Base-by-base conservation (phyloP, 2,113 vertebrate genomes). In the Geothlypis trichas region DNA sequence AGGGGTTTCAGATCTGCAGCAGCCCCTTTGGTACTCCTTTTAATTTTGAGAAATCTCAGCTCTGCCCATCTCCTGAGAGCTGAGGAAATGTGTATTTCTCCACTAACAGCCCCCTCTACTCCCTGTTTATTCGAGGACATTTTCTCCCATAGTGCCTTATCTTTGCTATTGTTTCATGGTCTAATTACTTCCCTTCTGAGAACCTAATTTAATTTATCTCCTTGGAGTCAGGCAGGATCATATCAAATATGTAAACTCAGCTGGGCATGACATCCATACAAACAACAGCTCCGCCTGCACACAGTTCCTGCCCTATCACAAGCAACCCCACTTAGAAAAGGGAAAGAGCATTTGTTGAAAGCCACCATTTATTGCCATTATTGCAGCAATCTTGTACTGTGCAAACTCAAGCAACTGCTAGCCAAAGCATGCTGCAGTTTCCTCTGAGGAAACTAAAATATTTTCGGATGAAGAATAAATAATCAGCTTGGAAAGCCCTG, bases 161-260 rank as follows among this genome's bases (percentile, higher is more conserved):
- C 82, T 90, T 63, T 80, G 79, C 87, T 68, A 91, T 93, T 96
- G 87, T 91, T 89, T 71, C 66, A 49, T 30, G 41, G 84, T 77
- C 66, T 95, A 90, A 96, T 96, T 96, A 85, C 79, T 96, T 96
- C 75, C 93, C 59, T 95, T 95, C 79, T 44, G 75, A 95, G 84
- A 94, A 82, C 63, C 84, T 95, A 95, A 96, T 95, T 95, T 94
- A 87, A 96, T 94, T 93, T 96, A 91, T 94, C 87, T 95, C 90
- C 91, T 93, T 92, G 73, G 95, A 96, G 92, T 90, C 87, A 92
- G 76, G 84, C 61, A 94, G 95, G 79, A 93, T 90, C 35, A 1
- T 77, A 92, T 84, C 84, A 88, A 94, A 88, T 55, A 93, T 63
- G 92, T 93, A 96, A 95, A 97, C 88, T 95, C 85, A 84, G 93